A percentile compares a stretch with the other conserved stretches of the same genome.
These are phyloP conservation scores for Morpho deidamia DNA, from an alignment of 2,888 invertebrate genomes.

Conservation along the genomic window DNA sequence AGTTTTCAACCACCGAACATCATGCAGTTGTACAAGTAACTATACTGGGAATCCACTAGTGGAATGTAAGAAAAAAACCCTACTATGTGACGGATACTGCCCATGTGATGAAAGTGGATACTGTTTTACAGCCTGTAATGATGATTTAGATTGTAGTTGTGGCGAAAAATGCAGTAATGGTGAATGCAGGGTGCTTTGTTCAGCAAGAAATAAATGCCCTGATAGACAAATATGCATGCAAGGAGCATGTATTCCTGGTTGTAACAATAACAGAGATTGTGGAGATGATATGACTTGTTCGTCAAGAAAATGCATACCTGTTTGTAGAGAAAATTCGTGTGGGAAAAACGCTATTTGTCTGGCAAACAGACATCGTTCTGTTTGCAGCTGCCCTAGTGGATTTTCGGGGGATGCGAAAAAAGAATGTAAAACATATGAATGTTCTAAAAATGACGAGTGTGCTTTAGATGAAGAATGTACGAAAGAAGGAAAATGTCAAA, in stretches of 20 bases:
- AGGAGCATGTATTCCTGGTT: constrained; percentile 88
- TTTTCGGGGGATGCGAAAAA: constrained; percentile 88
- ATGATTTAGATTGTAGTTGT: constrained; percentile 85
- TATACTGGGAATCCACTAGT: constrained; percentile 90
- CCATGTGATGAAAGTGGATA: constrained; percentile 90
- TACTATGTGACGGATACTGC: constrained; percentile 86
- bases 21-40: constrained; percentile 90
- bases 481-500: constrained; percentile 83
- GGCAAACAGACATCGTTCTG: constrained; percentile 87
- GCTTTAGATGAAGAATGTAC: constrained; percentile 87
- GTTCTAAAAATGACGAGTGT: constrained; percentile 86
- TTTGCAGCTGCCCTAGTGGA: constrained; percentile 93
- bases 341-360: constrained; percentile 89
- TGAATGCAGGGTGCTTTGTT: constrained; percentile 86
- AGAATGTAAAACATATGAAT: constrained; percentile 87
- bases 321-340: constrained; percentile 84
- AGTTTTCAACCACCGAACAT: constrained; percentile 89
- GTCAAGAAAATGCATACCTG: constrained; percentile 81
- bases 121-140: constrained; percentile 84
- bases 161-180: constrained; percentile 87
- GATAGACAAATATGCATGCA: constrained; percentile 87
- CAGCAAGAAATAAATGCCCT: constrained; percentile 82
- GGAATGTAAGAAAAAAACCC: constrained; percentile 85
- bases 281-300: constrained; percentile 86
- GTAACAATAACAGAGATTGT: constrained; percentile 88